These are phyloP conservation scores for Trissolcus brochymenae DNA, from an alignment of 2,888 invertebrate species.

Conservation along the genomic window DNA sequence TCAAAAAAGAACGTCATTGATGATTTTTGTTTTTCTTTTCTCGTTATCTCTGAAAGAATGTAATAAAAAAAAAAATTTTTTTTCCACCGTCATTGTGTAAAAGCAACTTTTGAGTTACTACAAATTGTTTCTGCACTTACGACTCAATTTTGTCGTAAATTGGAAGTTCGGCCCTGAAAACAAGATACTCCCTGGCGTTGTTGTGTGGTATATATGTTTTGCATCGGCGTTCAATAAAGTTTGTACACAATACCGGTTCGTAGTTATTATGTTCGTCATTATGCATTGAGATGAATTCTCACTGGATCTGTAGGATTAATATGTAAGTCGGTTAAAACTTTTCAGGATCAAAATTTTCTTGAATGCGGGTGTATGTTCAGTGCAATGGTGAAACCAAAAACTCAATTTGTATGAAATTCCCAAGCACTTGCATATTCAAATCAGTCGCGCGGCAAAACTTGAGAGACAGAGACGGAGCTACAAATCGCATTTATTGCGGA, in stretches of 20 bases:
- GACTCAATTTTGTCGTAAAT: slow-evolving; percentile 18
- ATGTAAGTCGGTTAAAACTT: slow-evolving; percentile 2
- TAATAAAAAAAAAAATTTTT: too few relatives aligned
- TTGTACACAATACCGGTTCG: not conserved
- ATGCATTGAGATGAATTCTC: not conserved
- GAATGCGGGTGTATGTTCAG: not conserved
- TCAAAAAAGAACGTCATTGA: too few relatives aligned
- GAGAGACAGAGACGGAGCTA: too few relatives aligned
- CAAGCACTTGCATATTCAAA: slow-evolving; percentile 6
- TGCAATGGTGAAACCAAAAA: not conserved
- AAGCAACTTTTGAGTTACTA: not conserved
- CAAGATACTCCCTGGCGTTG: slow-evolving; percentile 5
- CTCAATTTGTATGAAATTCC: not conserved
- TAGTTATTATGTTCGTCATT: slow-evolving; percentile 10
- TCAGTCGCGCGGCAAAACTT: slow-evolving; percentile 3
- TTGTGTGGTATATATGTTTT: slow-evolving; percentile 9
- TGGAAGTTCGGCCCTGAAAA: slow-evolving; percentile 12
- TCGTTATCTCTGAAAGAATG: too few relatives aligned
- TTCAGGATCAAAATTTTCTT: not conserved
- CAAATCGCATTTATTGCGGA: not conserved
- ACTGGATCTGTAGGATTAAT: not conserved
- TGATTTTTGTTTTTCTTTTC: too few relatives aligned
- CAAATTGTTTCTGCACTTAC: slow-evolving; percentile 7
- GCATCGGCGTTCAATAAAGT: slow-evolving; percentile 14
- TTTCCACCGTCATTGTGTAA: not conserved